Evolutionary conservation across 2,797 vertebrate species (phyloP).

Genomic region (Spheniscus humboldti): DNA sequence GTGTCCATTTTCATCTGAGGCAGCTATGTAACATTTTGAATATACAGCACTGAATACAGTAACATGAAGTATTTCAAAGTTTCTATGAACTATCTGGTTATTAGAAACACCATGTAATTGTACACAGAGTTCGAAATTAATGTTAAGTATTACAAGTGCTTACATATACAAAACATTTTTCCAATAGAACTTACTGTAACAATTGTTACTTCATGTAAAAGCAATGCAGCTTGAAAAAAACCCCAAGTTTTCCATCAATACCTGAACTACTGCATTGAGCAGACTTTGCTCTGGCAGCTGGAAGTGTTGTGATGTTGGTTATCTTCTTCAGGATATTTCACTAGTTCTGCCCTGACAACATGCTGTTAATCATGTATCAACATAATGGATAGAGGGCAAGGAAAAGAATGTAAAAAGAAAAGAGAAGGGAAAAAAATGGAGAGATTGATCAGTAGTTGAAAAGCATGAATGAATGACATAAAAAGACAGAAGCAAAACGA

Average conservation of each 20-base stretch:
- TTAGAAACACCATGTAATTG: not conserved
- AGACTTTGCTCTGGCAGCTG: conserved; percentile 89
- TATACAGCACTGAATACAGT: not conserved
- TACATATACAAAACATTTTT: not conserved
- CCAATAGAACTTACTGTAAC: not conserved
- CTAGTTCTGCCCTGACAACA: conserved; percentile 94
- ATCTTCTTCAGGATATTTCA: conserved; percentile 93
- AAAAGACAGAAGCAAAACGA: conserved; percentile 8
- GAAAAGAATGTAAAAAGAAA: conserved; percentile 37
- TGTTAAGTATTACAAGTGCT: not conserved
- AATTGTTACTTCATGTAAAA: not conserved
- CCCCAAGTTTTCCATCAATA: conserved; percentile 53
- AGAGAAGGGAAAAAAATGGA: conserved; percentile 30
- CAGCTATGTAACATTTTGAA: not conserved
- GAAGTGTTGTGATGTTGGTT: conserved; percentile 76
- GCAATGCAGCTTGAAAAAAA: not conserved
- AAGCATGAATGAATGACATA: conserved; percentile 20
- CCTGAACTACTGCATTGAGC: conserved; percentile 89
- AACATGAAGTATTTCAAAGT: not conserved
- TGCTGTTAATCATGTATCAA: conserved; percentile 77
- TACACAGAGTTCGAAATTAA: not conserved
- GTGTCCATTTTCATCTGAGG: not conserved
- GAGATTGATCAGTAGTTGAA: conserved; percentile 52
- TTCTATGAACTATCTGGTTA: not conserved
- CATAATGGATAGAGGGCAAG: conserved; percentile 47